Base-by-base conservation (phyloP, 2,113 vertebrate species). In the Spermophilus dauricus region DNA sequence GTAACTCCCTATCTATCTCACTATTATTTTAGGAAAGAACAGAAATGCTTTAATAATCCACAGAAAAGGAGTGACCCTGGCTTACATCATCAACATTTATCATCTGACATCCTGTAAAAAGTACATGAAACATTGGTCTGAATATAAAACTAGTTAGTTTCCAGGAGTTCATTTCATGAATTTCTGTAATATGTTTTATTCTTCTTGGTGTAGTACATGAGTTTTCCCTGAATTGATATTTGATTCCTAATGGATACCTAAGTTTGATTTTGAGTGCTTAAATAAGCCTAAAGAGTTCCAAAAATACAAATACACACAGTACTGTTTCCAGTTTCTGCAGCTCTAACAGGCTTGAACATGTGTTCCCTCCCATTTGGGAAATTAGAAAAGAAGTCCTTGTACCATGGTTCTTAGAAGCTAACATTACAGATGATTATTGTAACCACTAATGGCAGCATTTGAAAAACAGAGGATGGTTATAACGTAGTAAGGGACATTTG, bases 331-430 rank as follows among this genome's bases (percentile, higher is more conserved):
- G 95, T 96, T 89, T 97, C 97, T 94, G 87, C 87, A 95, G 42
- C 82, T 86, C 87, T 86, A 94, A 96, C 95, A 96, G 92, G 84
- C 95, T 94, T 83, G 92, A 69, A 72, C 95, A 96, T 97, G 96
- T 97, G 97, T 90, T 97, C 94, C 89, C 96, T 96, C 93, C 97
- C 96, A 97, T 97, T 92, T 96, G 96, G 95, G 96, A 95, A 96
- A 95, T 96, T 65, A 93, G 94, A 96, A 97, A 96, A 97, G 97
- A 75, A 96, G 94, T 90, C 94, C 97, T 97, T 97, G 95, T 96
- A 96, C 96, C 94, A 92, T 48, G 95, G 81, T 97, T 98, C 98
- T 98, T 80, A 92, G 65, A 97, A 16, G 26, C 69, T 83, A 97
- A 58, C 73, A 97, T 78, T 96, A 95, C 65, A 51, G 42, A 89